Percentiles rank a stretch among this genome's conserved stretches.
Evolutionary conservation across 1,140 invertebrate genomes (phyloP).

Genomic region (Gonioctena quinquepunctata): DNA sequence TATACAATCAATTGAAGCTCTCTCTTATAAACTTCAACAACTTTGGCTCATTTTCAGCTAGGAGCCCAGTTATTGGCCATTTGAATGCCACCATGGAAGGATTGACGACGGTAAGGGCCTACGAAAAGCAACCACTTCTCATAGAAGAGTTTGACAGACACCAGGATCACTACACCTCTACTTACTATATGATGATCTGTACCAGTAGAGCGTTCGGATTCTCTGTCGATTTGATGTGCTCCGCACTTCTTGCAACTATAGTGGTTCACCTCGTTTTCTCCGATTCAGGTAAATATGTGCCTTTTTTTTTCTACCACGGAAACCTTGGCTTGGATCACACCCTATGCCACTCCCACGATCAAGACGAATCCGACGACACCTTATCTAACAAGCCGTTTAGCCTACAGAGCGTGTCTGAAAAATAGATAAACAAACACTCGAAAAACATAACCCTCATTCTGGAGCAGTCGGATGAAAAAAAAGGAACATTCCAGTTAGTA

Average conservation of each 20-base stretch:
- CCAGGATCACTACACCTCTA: constrained; percentile 72
- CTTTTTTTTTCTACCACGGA: too few relatives aligned
- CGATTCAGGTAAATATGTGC: constrained; percentile 9
- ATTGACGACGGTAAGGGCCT: constrained; percentile 85
- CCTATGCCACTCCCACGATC: too few relatives aligned
- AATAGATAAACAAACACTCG: too few relatives aligned
- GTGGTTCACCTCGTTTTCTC: neutral
- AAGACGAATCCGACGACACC: too few relatives aligned
- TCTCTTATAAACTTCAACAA: too few relatives aligned
- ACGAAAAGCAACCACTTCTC: constrained; percentile 74
- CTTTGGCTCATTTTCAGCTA: constrained; percentile 40
- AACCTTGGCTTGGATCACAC: too few relatives aligned
- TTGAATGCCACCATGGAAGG: constrained; percentile 70
- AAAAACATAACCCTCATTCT: too few relatives aligned
- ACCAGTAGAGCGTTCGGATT: constrained; percentile 71
- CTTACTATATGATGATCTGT: constrained; percentile 66
- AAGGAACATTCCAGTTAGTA: too few relatives aligned
- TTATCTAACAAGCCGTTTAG: too few relatives aligned
- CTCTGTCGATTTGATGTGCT: constrained; percentile 76
- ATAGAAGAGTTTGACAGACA: constrained; percentile 79
- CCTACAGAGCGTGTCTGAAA: too few relatives aligned
- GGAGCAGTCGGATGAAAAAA: too few relatives aligned
- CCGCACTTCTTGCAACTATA: constrained; percentile 54
- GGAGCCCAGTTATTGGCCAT: constrained; percentile 70
- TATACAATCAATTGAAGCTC: too few relatives aligned